Conservation (phyloP, 2,888 invertebrate genomes). For the Adelphocoris suturalis region DNA sequence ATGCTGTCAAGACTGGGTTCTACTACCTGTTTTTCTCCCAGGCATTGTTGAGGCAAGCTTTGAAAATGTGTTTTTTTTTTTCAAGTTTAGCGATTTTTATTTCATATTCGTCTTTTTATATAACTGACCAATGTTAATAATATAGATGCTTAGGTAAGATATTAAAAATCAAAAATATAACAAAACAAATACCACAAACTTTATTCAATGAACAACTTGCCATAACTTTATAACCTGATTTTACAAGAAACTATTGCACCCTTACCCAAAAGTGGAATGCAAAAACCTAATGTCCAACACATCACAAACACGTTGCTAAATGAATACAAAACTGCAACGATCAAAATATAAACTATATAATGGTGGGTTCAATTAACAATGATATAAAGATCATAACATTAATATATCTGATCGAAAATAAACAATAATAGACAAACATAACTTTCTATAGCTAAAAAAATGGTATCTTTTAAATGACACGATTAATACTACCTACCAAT, state of each 20-base stretch:
- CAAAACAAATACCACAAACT: constrained; percentile 47
- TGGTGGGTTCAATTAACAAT: constrained; percentile 51
- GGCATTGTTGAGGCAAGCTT: too few species aligned
- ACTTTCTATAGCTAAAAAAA: constrained; percentile 15
- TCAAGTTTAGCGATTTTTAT: too few species aligned
- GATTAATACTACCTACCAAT: background rate
- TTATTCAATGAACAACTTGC: constrained; percentile 41
- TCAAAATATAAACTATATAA: constrained; percentile 45
- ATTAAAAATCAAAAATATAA: background rate
- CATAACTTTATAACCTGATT: constrained; percentile 26
- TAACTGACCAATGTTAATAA: background rate
- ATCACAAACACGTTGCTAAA: constrained; percentile 47
- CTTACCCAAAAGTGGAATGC: constrained; percentile 54
- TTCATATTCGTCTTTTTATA: background rate
- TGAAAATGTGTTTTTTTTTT: too few species aligned
- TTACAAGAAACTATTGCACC: constrained; percentile 30
- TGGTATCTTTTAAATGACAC: background rate
- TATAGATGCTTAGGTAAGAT: background rate
- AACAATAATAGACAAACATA: constrained; percentile 59
- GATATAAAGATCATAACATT: background rate
- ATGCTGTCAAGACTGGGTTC: too few species aligned
- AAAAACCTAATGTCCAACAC: constrained; percentile 30
- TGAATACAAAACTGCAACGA: constrained; percentile 37
- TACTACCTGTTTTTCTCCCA: too few species aligned
- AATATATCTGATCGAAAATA: constrained; percentile 21